These are phyloP conservation scores for Elachura formosa DNA, from an alignment of 2,113 vertebrate genomes.

Conservation along the genomic window DNA sequence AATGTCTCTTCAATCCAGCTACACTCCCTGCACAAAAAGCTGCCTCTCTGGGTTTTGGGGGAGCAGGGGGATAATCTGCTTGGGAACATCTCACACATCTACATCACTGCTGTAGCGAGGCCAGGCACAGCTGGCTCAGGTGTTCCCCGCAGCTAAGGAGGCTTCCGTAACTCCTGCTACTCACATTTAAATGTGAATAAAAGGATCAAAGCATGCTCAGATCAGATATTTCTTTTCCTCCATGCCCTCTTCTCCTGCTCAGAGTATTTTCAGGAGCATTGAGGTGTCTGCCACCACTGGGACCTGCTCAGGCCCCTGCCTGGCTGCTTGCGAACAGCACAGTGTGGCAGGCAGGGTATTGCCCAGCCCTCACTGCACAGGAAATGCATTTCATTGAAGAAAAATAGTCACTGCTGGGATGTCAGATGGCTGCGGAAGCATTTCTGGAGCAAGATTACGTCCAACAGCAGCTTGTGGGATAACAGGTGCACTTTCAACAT, in stretches of 20 bases:
- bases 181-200: not conserved
- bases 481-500: too few species aligned
- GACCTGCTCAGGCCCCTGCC: too few species aligned
- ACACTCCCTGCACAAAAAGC: rapidly evolving
- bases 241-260: not conserved
- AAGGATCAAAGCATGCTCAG: not conserved
- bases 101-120: not conserved
- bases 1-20: not conserved
- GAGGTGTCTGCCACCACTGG: not conserved
- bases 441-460: too few species aligned
- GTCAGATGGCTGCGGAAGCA: too few species aligned
- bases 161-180: not conserved
- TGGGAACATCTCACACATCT: not conserved
- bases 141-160: not conserved
- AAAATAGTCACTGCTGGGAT: too few species aligned
- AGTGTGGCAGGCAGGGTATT: too few species aligned
- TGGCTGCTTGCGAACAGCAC: too few species aligned
- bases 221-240: not conserved
- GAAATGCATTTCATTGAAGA: too few species aligned
- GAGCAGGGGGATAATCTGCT: not conserved
- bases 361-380: too few species aligned
- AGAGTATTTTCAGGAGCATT: not conserved
- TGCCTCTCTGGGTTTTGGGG: not conserved
- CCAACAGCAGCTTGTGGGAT: too few species aligned
- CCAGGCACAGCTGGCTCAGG: not conserved